Base-by-base conservation (phyloP, 2,797 vertebrate genomes). In the Gallinago solitaria region DNA sequence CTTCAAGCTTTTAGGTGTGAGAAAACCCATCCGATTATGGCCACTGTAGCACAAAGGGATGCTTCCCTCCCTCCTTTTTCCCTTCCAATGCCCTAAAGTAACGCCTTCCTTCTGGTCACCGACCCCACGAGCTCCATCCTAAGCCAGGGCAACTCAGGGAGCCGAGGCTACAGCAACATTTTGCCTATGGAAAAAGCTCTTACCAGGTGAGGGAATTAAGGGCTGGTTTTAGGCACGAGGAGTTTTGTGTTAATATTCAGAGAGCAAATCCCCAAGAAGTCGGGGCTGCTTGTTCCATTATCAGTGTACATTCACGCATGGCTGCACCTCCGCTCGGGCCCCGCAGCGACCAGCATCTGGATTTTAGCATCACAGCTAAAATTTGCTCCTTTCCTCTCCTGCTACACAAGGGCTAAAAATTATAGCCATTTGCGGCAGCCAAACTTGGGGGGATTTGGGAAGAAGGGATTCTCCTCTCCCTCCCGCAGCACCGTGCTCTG, bases 351-450 rank as follows among this genome's bases (percentile, higher is more conserved):
- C 78, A 89, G 86, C 86, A 94, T 18, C 92, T 74, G 93, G 70
- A 70, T 81, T 90, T 89, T 1, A n/a, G 80, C 70, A 45, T 47
- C 32, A 3, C 67, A 73, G 77, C 92, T 56, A 41, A 37, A 65
- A 86, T 87, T 51, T 79, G 67, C 69, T 92, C 78, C 75, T 37
- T 91, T 93, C 82, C 65, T 89, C n/a, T 69, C 80, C 60, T 69
- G 56, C 61, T 64, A 11, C 33, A 37, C 20, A 13, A 5, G 0
- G 9, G 68, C 18, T 6, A 41, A 67, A 91, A 91, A 37, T 37
- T 37, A n/a, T 12, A 11, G 1, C 2, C 0, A 18, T 43, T 2
- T 1, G 25, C 78, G 83, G 32, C 7, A 18, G 76, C 10, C n/a
- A 51, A 77, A 37, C 28, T 80, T 6, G 0, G 7, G 2, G 56